Evolutionary conservation across 2,113 vertebrate species (phyloP).

Genomic region (Phrynosoma platyrhinos): DNA sequence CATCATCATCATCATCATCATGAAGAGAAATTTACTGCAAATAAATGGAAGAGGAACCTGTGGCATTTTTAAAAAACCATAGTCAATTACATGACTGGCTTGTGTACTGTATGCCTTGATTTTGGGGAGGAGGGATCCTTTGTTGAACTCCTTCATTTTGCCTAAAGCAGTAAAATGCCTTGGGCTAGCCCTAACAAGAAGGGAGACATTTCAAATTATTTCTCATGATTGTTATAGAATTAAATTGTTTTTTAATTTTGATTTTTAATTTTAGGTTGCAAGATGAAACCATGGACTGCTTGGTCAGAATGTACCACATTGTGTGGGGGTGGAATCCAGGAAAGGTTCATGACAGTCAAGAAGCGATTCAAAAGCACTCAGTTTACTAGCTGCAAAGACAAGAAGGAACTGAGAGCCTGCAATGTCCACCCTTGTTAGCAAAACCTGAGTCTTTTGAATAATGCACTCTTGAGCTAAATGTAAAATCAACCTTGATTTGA

Average conservation of each 20-base stretch:
- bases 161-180: too few relatives aligned
- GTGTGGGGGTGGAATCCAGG: constrained; percentile 96
- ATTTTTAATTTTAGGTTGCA: constrained; percentile 83
- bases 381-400: constrained; percentile 96
- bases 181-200: neutral
- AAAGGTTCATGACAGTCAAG: constrained; percentile 95
- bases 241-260: neutral
- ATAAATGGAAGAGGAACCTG: too few relatives aligned
- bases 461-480: constrained; percentile 77
- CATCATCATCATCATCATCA: too few relatives aligned
- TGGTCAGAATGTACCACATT: constrained; percentile 95
- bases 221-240: too few relatives aligned
- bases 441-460: constrained; percentile 65
- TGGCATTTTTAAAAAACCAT: too few relatives aligned
- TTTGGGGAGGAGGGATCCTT: too few relatives aligned
- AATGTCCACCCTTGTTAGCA: constrained; percentile 96
- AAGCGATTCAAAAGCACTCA: constrained; percentile 92
- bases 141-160: too few relatives aligned
- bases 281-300: constrained; percentile 94
- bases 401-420: constrained; percentile 97
- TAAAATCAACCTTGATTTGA: constrained; percentile 80
- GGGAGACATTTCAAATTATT: neutral
- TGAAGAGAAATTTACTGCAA: too few relatives aligned
- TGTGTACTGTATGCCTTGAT: too few relatives aligned
- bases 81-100: too few relatives aligned